These are phyloP conservation scores for Apamea sordens DNA, from an alignment of 2,888 invertebrate genomes.

Conservation along the genomic window DNA sequence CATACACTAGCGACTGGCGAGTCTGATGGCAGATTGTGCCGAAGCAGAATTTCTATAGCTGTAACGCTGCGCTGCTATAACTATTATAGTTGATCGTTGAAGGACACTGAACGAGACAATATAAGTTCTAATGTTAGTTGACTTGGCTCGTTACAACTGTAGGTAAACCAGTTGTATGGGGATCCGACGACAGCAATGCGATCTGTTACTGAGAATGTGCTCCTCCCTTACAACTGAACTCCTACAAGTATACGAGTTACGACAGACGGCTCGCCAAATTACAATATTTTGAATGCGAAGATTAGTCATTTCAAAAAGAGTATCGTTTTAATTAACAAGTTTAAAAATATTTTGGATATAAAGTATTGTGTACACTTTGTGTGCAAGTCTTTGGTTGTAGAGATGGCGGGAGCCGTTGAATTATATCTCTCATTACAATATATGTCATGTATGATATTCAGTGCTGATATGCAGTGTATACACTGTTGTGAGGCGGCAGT, in stretches of 20 bases:
- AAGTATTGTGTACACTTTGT: constrained; percentile 62
- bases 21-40: constrained; percentile 15
- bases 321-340: constrained; percentile 48
- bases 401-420: constrained; percentile 51
- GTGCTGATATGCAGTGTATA: background rate
- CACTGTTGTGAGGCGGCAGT: background rate
- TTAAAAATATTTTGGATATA: constrained; percentile 65
- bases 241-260: constrained; percentile 15
- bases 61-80: constrained; percentile 24
- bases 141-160: constrained; percentile 1
- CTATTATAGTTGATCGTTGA: background rate
- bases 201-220: background rate
- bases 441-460: constrained; percentile 47
- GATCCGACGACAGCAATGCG: background rate
- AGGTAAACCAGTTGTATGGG: background rate
- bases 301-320: constrained; percentile 55
- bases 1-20: constrained; percentile 4
- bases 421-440: constrained; percentile 49
- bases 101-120: background rate
- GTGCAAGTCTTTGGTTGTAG: constrained; percentile 70
- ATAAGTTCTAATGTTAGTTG: background rate
- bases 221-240: background rate
- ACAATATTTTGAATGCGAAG: constrained; percentile 45
- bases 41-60: constrained; percentile 16
- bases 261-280: constrained; percentile 13